phyloP scores from a whole-genome alignment of 2,888 invertebrate genomes.

The Stenodera caucasica region DNA sequence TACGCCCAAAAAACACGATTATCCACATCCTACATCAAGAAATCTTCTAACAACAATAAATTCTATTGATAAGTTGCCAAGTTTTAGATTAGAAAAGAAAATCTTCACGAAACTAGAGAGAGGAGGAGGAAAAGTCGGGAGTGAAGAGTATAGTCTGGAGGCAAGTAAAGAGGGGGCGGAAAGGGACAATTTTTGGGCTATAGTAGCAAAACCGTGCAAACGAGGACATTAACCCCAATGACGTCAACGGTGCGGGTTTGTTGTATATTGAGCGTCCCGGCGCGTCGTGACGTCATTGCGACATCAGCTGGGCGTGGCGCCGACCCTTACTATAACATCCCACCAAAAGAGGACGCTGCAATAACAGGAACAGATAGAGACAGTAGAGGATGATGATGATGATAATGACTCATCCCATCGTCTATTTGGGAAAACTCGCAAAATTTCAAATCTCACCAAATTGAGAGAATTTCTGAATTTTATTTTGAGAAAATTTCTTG shows the following conservation, averaged over 20 bases:
- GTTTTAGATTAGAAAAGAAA: not conserved
- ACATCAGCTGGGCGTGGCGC: conserved; percentile 55
- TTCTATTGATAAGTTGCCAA: not conserved
- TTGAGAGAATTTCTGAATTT: no score
- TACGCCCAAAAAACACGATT: not conserved
- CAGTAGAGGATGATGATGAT: not conserved
- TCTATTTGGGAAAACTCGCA: not conserved
- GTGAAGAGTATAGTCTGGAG: no score
- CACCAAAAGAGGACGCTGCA: conserved; percentile 23
- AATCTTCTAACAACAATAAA: conserved; percentile 2
- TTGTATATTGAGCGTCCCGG: conserved; percentile 49
- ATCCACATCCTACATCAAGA: not conserved
- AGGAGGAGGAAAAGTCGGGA: conserved; percentile 16
- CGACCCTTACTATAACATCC: conserved; percentile 28
- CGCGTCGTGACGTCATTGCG: conserved; percentile 54
- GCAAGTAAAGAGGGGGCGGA: not conserved
- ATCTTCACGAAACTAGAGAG: not conserved
- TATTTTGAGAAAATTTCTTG: no score
- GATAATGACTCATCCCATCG: conserved; percentile 1
- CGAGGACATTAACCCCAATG: conserved; percentile 49
- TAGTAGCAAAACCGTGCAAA: conserved; percentile 26
- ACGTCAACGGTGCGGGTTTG: conserved; percentile 47
- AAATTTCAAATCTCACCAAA: no score
- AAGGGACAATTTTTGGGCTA: conserved; percentile 4
- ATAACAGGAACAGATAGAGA: not conserved